A percentile compares a stretch with the other conserved stretches of the same genome.
These are phyloP conservation scores for Ophioderma brevispina DNA, from an alignment of 35 echinoderm and acorn worm genomes.

Conservation along the genomic window DNA sequence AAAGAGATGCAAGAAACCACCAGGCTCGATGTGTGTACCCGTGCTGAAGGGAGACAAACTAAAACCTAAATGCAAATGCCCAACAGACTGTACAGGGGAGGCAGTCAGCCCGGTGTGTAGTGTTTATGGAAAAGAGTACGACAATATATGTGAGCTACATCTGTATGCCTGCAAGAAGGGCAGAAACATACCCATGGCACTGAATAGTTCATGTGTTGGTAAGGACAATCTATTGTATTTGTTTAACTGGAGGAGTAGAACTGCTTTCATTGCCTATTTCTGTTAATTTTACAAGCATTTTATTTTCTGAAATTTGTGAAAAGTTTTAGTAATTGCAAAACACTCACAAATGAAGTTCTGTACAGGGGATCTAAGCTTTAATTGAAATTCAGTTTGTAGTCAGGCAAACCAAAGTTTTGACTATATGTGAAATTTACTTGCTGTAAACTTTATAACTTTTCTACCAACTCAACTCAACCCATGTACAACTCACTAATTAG, in stretches of 20 bases:
- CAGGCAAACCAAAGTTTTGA: too few species aligned
- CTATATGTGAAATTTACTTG: too few species aligned
- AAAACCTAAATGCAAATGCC: slow-evolving; percentile 77
- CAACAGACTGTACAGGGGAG: slow-evolving; percentile 51
- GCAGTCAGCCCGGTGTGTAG: slow-evolving; percentile 70
- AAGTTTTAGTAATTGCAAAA: not conserved
- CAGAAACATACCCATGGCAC: slow-evolving; percentile 63
- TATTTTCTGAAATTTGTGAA: not conserved
- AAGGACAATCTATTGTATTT: slow-evolving; percentile 2
- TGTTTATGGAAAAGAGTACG: slow-evolving; percentile 90
- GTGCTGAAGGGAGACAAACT: slow-evolving; percentile 49
- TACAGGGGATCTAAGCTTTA: too few species aligned
- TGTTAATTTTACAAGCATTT: not conserved
- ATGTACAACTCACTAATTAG: too few species aligned
- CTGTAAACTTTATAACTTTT: too few species aligned
- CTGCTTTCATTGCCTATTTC: too few species aligned
- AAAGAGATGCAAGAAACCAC: slow-evolving; percentile 74
- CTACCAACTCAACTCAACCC: too few species aligned
- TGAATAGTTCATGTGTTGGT: slow-evolving; percentile 75
- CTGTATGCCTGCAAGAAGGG: slow-evolving; percentile 70
- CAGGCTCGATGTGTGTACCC: slow-evolving; percentile 70
- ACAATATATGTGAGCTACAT: slow-evolving; percentile 80
- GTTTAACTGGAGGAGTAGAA: too few species aligned
- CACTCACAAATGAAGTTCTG: too few species aligned
- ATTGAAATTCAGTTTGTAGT: too few species aligned